Percentiles rank a stretch among this genome's conserved stretches.
Conservation (phyloP, 2,113 vertebrate genomes). For the Promerops cafer region DNA sequence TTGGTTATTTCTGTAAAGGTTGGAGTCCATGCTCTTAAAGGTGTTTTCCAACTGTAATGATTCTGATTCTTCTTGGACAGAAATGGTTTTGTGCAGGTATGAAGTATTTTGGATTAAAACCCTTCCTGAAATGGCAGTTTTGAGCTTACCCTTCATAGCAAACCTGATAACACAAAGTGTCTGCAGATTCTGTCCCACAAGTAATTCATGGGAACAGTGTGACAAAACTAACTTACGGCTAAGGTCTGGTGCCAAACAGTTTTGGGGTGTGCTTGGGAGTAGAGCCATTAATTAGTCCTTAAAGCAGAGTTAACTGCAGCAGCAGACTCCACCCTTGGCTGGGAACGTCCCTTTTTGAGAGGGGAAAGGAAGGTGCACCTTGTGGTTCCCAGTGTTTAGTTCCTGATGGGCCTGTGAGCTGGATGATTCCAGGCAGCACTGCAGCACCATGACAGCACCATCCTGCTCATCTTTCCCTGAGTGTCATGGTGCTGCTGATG, state of each 20-base stretch:
- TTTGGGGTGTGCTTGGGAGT: background rate
- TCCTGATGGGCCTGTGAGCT: background rate
- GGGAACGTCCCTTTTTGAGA: background rate
- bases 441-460: rapidly evolving
- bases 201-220: background rate
- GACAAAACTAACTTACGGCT: background rate
- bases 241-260: background rate
- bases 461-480: background rate
- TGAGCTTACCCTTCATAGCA: background rate
- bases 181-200: background rate
- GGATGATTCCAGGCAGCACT: background rate
- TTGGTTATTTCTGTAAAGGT: background rate
- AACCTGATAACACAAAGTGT: background rate
- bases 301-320: background rate
- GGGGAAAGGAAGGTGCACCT: background rate
- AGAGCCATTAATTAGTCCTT: background rate
- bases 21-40: background rate
- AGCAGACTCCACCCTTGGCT: background rate
- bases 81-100: background rate
- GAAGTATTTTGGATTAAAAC: background rate
- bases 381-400: background rate
- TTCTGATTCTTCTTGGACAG: background rate
- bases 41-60: background rate
- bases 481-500: background rate
- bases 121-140: background rate